These are phyloP conservation scores for Halictus quadricinctus DNA, from an alignment of 2,888 invertebrate genomes.

Conservation along the genomic window DNA sequence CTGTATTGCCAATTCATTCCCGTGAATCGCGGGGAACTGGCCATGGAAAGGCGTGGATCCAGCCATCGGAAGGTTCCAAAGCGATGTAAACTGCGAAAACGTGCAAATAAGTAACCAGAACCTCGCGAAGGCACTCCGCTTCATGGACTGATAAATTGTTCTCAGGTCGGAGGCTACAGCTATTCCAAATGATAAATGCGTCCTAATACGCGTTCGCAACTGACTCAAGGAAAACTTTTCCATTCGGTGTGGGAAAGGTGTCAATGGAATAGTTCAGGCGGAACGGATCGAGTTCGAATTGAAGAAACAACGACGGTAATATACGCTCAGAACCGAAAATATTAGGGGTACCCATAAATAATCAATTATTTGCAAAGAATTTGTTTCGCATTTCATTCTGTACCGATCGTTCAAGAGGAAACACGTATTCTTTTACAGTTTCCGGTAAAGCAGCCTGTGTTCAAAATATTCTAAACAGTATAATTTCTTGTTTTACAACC, in stretches of 20 bases:
- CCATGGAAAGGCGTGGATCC: slow-evolving; percentile 32
- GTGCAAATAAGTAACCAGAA: slow-evolving; percentile 72
- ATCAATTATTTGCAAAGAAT: too few relatives aligned
- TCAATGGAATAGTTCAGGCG: background rate
- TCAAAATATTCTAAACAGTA: too few relatives aligned
- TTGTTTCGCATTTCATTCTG: too few relatives aligned
- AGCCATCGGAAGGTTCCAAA: slow-evolving; percentile 52
- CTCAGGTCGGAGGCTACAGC: slow-evolving; percentile 60
- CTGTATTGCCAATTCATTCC: slow-evolving; percentile 67
- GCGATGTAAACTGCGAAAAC: slow-evolving; percentile 75
- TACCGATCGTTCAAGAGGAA: too few relatives aligned
- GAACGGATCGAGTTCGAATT: background rate
- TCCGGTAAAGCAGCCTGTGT: too few relatives aligned
- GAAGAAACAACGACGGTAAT: background rate
- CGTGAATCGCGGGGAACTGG: slow-evolving; percentile 28
- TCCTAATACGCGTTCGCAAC: slow-evolving; percentile 61
- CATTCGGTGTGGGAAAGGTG: slow-evolving; percentile 42
- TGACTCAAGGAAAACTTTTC: slow-evolving; percentile 15
- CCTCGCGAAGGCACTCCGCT: slow-evolving; percentile 40
- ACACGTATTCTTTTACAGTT: too few relatives aligned
- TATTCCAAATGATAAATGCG: slow-evolving; percentile 67
- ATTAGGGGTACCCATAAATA: too few relatives aligned
- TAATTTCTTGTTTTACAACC: too few relatives aligned
- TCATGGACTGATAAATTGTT: slow-evolving; percentile 68
- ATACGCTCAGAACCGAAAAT: background rate